These are phyloP conservation scores for Antrozous pallidus DNA, from an alignment of 2,797 vertebrate genomes.

Conservation along the genomic window DNA sequence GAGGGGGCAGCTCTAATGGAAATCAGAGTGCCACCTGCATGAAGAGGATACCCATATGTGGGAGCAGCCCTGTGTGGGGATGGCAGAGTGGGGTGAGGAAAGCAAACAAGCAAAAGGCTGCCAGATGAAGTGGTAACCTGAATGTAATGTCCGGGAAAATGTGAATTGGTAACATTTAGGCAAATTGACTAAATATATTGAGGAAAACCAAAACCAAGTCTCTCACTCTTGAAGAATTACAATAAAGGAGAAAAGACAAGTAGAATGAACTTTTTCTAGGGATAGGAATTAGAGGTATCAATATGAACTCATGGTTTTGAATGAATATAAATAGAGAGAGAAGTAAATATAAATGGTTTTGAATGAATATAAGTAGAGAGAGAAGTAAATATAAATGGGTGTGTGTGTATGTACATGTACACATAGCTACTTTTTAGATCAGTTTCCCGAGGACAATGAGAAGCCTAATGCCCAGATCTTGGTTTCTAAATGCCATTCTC, in stretches of 20 bases:
- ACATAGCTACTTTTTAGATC: not conserved
- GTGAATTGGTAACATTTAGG: not conserved
- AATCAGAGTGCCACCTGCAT: too few relatives aligned
- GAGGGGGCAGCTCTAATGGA: not conserved
- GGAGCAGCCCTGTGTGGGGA: fast-evolving
- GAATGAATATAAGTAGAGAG: not conserved
- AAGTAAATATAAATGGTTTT: not conserved
- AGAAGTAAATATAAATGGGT: not conserved
- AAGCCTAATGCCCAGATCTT: not conserved
- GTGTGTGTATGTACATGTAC: not conserved
- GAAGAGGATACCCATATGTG: not conserved
- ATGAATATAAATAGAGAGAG: not conserved
- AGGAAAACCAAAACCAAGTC: not conserved
- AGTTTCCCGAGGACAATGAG: not conserved
- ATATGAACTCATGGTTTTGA: not conserved
- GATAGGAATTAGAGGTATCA: not conserved
- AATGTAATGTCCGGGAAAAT: not conserved
- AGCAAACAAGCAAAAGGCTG: fast-evolving
- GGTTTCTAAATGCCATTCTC: not conserved
- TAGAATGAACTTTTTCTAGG: not conserved
- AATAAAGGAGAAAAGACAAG: not conserved
- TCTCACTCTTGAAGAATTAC: not conserved
- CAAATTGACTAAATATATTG: not conserved
- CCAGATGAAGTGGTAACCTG: not conserved
- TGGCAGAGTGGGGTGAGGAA: not conserved